These are phyloP conservation scores for Calephelis perditalis DNA, from an alignment of 2,888 invertebrate species.

Conservation along the genomic window DNA sequence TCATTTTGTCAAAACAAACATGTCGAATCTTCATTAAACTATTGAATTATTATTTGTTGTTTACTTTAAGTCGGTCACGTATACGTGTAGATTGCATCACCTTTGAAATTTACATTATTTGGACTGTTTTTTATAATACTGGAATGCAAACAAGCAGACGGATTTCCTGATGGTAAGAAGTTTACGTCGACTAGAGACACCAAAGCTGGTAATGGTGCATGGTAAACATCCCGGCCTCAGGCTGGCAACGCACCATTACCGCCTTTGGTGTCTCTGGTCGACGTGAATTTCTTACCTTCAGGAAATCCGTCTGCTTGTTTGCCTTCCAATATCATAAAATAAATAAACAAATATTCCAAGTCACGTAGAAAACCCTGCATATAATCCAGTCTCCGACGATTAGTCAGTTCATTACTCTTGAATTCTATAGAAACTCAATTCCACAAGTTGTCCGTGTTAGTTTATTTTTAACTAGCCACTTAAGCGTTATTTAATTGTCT, in stretches of 20 bases:
- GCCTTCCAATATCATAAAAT: too few species aligned
- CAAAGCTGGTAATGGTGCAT: too few species aligned
- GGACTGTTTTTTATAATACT: background rate
- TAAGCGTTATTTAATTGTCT: slow-evolving; percentile 24
- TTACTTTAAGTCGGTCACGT: background rate
- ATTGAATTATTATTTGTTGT: background rate
- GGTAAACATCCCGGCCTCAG: too few species aligned
- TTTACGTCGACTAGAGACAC: too few species aligned
- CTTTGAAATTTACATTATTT: background rate
- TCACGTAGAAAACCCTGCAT: too few species aligned
- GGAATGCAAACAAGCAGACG: too few species aligned
- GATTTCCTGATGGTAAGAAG: too few species aligned
- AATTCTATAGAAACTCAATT: slow-evolving; percentile 3
- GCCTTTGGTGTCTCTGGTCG: too few species aligned
- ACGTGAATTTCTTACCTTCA: too few species aligned
- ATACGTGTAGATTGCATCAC: background rate
- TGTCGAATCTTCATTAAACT: slow-evolving; percentile 1
- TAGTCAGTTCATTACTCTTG: background rate
- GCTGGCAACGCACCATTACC: too few species aligned
- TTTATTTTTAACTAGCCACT: slow-evolving; percentile 11
- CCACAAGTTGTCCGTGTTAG: background rate
- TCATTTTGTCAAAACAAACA: background rate
- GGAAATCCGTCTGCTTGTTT: too few species aligned
- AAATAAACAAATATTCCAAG: too few species aligned
- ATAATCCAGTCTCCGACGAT: background rate